Evolutionary conservation across 1,140 invertebrate species (phyloP).

Genomic region (Leptinotarsa undecemlineata): DNA sequence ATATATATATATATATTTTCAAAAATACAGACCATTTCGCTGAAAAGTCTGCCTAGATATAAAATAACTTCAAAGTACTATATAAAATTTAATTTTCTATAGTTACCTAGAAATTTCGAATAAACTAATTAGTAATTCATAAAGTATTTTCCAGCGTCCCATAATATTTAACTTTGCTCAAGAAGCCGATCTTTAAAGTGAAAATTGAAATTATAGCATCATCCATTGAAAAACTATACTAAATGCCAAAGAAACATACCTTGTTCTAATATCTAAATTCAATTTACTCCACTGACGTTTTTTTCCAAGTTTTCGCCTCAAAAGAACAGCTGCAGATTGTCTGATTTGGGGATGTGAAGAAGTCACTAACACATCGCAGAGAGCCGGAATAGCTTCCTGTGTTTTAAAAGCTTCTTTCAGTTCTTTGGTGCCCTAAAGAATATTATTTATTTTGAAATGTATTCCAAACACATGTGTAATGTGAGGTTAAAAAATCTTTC

Average conservation of each 20-base stretch:
- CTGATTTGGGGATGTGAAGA: slow-evolving; percentile 64
- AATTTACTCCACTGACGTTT: slow-evolving; percentile 66
- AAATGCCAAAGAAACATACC: slow-evolving; percentile 50
- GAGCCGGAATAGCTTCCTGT: slow-evolving; percentile 61
- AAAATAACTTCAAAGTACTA: too few species aligned
- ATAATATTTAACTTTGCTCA: too few species aligned
- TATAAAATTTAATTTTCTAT: too few species aligned
- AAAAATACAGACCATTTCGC: too few species aligned
- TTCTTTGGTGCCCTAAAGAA: slow-evolving; percentile 65
- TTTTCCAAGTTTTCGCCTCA: slow-evolving; percentile 65
- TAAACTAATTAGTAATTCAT: too few species aligned
- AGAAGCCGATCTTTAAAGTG: too few species aligned
- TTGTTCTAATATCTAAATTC: slow-evolving; percentile 57
- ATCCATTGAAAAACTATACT: neutral
- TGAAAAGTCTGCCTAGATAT: too few species aligned
- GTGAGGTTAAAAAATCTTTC: slow-evolving; percentile 44
- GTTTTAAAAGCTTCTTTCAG: slow-evolving; percentile 67
- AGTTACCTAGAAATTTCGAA: too few species aligned
- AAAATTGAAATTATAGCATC: neutral
- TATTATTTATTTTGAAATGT: slow-evolving; percentile 25
- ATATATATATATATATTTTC: too few species aligned
- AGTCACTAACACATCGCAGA: slow-evolving; percentile 64
- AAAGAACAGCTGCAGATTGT: slow-evolving; percentile 69
- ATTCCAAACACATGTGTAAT: slow-evolving; percentile 41
- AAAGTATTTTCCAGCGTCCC: too few species aligned